These are phyloP conservation scores for Scortum barcoo DNA, from an alignment of 2,113 vertebrate species.

Conservation along the genomic window DNA sequence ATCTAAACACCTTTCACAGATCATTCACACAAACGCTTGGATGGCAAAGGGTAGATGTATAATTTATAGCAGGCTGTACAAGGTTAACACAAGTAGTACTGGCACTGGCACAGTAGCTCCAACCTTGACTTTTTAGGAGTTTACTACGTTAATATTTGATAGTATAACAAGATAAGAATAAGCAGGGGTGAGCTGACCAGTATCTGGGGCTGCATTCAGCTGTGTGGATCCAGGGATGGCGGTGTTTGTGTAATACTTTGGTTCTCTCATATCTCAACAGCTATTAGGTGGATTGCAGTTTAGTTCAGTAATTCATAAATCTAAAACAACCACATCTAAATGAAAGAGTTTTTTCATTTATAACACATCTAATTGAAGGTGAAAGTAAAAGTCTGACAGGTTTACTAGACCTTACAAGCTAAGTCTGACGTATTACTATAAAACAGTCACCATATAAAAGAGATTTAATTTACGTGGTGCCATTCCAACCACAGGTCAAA, in stretches of 20 bases:
- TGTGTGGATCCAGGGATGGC: not conserved
- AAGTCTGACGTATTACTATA: no score
- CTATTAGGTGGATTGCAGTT: not conserved
- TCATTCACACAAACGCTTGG: constrained; percentile 25
- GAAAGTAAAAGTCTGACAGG: no score
- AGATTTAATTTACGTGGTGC: no score
- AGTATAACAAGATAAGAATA: not conserved
- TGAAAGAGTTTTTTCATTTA: no score
- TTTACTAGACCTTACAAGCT: no score
- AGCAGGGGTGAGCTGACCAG: not conserved
- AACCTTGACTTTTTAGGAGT: not conserved
- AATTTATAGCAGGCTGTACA: constrained; percentile 6
- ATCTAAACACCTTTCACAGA: constrained; percentile 40
- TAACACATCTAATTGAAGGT: no score
- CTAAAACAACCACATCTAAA: not conserved
- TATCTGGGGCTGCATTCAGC: not conserved
- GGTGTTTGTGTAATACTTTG: not conserved
- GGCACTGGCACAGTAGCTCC: not conserved
- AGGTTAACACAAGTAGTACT: not conserved
- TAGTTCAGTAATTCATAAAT: not conserved
- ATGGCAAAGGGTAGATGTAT: not conserved
- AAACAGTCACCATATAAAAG: no score
- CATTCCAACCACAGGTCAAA: no score
- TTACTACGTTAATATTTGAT: constrained; percentile 13
- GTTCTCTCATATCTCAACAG: not conserved